phyloP scores from a whole-genome alignment of 2,888 invertebrate genomes.

The Hyppa rectilinea region DNA sequence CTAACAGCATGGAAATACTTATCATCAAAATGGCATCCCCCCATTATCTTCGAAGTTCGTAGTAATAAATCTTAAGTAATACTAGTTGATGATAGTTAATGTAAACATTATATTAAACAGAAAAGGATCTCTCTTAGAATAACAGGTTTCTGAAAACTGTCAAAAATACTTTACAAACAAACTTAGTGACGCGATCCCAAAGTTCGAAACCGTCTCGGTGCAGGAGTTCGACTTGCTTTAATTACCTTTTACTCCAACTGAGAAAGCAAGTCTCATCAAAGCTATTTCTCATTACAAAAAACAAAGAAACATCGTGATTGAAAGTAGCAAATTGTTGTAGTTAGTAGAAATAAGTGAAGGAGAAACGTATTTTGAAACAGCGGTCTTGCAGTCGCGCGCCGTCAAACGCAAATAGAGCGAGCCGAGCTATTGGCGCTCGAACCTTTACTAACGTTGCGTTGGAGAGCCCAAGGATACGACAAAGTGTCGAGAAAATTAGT shows the following conservation, averaged over 20 bases:
- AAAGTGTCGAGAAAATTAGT: constrained; percentile 50
- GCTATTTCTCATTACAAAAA: not conserved
- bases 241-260: not conserved
- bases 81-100: too few species aligned
- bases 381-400: constrained; percentile 54
- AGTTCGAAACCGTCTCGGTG: not conserved
- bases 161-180: too few species aligned
- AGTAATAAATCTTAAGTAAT: too few species aligned
- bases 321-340: constrained; percentile 5
- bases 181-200: too few species aligned
- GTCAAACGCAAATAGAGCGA: constrained; percentile 69
- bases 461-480: constrained; percentile 39
- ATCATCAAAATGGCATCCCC: too few species aligned
- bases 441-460: constrained; percentile 65
- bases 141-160: too few species aligned
- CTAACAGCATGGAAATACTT: too few species aligned
- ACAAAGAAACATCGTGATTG: constrained; percentile 9
- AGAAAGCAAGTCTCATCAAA: not conserved
- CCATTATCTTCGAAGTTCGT: too few species aligned
- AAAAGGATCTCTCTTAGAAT: too few species aligned
- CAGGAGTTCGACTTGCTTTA: not conserved
- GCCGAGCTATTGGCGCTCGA: constrained; percentile 49
- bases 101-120: too few species aligned
- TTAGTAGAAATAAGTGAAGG: constrained; percentile 19
- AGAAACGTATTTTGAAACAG: constrained; percentile 60